Conservation (phyloP, 1,140 invertebrate species). For the Drosophila fuyamai region DNA sequence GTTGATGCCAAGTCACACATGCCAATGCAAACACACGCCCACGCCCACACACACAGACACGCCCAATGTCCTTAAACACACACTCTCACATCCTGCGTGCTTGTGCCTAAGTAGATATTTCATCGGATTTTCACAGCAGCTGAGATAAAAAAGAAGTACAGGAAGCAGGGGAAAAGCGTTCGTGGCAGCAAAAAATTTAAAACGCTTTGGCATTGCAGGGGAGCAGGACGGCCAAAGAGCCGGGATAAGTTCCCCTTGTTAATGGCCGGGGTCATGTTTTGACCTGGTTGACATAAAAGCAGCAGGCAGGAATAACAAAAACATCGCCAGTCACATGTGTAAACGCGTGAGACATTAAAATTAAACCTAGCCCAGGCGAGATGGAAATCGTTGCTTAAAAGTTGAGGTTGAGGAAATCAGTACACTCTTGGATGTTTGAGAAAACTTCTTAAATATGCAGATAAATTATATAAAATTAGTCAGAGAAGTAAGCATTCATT, state of each 20-base stretch:
- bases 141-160: constrained; percentile 45
- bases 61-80: constrained; percentile 5
- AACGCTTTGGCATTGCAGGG: constrained; percentile 40
- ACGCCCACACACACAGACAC: constrained; percentile 23
- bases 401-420: background rate
- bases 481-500: too few relatives aligned
- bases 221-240: background rate
- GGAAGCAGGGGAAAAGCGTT: constrained; percentile 11
- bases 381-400: background rate
- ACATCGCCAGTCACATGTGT: constrained; percentile 25
- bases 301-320: constrained; percentile 28
- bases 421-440: background rate
- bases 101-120: constrained; percentile 72
- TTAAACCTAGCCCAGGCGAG: constrained; percentile 28
- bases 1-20: constrained; percentile 58
- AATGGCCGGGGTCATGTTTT: constrained; percentile 38
- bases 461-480: too few relatives aligned
- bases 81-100: constrained; percentile 40
- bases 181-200: constrained; percentile 59
- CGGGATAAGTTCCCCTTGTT: constrained; percentile 3
- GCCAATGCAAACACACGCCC: constrained; percentile 36
- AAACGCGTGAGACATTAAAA: constrained; percentile 40
- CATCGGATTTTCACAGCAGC: constrained; percentile 63
- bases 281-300: constrained; percentile 50
- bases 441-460: too few relatives aligned